phyloP scores from a whole-genome alignment of 92 coral and sea anemone species.

The Bergia sp. region DNA sequence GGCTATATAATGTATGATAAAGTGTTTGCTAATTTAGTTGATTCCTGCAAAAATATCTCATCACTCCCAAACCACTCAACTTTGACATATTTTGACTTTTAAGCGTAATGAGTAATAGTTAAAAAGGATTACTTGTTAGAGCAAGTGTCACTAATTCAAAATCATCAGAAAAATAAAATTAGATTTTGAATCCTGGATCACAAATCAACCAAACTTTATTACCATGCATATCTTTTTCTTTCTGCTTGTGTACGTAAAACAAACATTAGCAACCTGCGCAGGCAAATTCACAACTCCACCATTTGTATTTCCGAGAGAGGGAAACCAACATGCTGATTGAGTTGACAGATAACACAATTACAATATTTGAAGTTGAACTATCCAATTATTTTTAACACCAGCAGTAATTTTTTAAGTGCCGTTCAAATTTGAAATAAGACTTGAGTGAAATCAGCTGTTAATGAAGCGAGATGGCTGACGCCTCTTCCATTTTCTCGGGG shows the following conservation, averaged over 20 bases:
- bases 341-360: conserved; percentile 29
- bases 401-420: conserved; percentile 47
- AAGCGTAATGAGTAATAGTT: not conserved
- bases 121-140: not conserved
- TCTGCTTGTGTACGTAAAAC: not conserved
- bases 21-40: not conserved
- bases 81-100: not conserved
- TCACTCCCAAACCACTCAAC: not conserved
- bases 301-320: not conserved
- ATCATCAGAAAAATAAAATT: not conserved
- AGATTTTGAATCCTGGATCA: not conserved
- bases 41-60: not conserved
- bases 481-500: conserved; percentile 39
- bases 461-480: conserved; percentile 34
- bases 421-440: conserved; percentile 40
- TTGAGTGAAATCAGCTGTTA: conserved; percentile 36
- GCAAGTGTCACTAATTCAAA: not conserved
- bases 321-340: conserved; percentile 20
- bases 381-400: conserved; percentile 45
- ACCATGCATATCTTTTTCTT: not conserved
- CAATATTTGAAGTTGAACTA: conserved; percentile 47
- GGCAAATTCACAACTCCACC: not conserved
- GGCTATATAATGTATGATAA: not conserved
- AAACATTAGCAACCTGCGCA: conserved; percentile 10
- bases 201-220: not conserved